Conservation (phyloP, 2,113 vertebrate species). For the Phrynocephalus versicolor region DNA sequence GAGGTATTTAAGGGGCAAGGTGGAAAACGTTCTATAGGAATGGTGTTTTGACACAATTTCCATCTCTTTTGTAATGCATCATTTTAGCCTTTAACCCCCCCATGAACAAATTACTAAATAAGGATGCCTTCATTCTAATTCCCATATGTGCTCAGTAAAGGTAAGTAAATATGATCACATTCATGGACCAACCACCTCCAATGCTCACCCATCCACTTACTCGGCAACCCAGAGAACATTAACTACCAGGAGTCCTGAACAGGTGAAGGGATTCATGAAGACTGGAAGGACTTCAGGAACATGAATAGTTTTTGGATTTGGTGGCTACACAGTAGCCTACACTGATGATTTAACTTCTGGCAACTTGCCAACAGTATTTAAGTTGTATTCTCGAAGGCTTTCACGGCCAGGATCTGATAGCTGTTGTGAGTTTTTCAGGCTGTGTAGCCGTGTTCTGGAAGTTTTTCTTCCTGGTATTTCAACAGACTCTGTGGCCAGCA, state of each 20-base stretch:
- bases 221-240: background rate
- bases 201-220: background rate
- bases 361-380: accelerated
- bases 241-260: background rate
- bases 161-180: background rate
- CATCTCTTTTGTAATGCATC: background rate
- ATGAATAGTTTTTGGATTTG: background rate
- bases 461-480: no score
- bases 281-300: background rate
- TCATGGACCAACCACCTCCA: background rate
- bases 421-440: no score
- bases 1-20: background rate
- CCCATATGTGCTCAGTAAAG: background rate
- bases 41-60: background rate
- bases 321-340: background rate
- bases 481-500: no score
- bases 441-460: no score
- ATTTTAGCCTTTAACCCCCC: background rate
- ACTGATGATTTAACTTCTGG: no score
- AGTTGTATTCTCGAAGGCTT: no score
- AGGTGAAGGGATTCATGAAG: accelerated
- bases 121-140: background rate
- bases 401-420: no score
- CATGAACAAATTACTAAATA: background rate
- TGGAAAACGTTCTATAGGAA: background rate